A percentile compares a stretch with the other conserved stretches of the same genome.
These are phyloP conservation scores for Parauchenoglanis punctatus DNA, from an alignment of 2,797 vertebrate genomes.

Conservation along the genomic window DNA sequence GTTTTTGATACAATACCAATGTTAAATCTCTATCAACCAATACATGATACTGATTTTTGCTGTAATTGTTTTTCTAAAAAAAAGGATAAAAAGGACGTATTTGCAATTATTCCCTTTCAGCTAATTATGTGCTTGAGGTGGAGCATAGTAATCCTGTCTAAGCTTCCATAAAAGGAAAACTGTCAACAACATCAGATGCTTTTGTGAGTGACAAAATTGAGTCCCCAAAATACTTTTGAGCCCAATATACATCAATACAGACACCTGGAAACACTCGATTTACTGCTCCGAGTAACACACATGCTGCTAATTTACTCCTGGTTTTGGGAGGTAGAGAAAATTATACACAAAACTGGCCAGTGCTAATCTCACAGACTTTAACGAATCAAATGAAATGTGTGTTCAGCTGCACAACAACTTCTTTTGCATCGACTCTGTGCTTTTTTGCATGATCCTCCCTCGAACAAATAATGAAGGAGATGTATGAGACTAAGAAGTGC, in stretches of 20 bases:
- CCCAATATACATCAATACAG: neutral
- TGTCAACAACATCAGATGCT: neutral
- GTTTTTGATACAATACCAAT: neutral
- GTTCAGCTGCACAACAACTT: neutral
- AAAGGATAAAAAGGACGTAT: neutral
- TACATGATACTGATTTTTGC: neutral
- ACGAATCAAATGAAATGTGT: neutral
- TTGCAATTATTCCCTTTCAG: neutral
- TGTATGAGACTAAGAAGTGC: neutral
- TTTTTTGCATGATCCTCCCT: neutral
- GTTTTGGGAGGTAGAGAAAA: neutral
- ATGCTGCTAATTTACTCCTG: neutral
- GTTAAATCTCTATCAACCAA: neutral
- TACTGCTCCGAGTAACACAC: neutral
- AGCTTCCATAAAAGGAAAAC: neutral
- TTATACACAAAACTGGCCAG: neutral
- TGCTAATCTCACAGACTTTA: neutral
- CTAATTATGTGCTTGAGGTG: neutral
- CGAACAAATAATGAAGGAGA: neutral
- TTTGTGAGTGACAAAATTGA: neutral
- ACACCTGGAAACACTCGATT: neutral
- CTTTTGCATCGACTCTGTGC: neutral
- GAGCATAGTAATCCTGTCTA: neutral
- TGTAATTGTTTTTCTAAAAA: neutral
- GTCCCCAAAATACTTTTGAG: neutral